Evolutionary conservation across 2,888 invertebrate genomes (phyloP).

Genomic region (Venustoraphidia nigricollis): DNA sequence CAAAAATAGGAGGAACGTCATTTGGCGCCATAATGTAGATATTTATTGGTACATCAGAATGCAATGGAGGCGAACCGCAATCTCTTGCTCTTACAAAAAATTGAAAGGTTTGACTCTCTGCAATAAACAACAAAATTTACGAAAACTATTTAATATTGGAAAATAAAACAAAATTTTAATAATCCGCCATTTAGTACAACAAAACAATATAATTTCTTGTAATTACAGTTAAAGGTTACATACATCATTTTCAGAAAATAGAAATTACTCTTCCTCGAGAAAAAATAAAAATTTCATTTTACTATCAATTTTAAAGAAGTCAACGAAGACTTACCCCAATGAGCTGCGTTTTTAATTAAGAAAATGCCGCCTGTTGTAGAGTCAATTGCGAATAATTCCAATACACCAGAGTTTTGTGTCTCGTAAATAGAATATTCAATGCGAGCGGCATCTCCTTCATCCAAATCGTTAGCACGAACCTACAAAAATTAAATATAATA

Average conservation of each 20-base stretch:
- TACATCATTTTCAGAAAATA: background rate
- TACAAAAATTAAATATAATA: slow-evolving; percentile 16
- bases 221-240: background rate
- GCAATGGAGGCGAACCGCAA: slow-evolving; percentile 56
- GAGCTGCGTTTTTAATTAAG: slow-evolving; percentile 42
- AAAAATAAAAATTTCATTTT: too few species aligned
- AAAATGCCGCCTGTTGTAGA: slow-evolving; percentile 57
- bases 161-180: background rate
- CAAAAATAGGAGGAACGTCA: slow-evolving; percentile 57
- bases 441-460: slow-evolving; percentile 55
- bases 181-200: background rate
- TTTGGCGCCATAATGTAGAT: slow-evolving; percentile 59
- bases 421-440: slow-evolving; percentile 68
- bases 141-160: slow-evolving; percentile 1
- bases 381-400: slow-evolving; percentile 60
- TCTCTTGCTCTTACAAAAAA: slow-evolving; percentile 84
- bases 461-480: slow-evolving; percentile 60
- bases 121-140: slow-evolving; percentile 15
- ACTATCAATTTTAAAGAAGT: too few species aligned
- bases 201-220: background rate
- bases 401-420: slow-evolving; percentile 40
- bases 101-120: slow-evolving; percentile 65
- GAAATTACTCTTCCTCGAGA: too few species aligned
- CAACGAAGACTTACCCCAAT: slow-evolving; percentile 24
- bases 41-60: slow-evolving; percentile 68